Base-by-base conservation (phyloP, 1,140 invertebrate genomes). In the Teleopsis dalmanni region DNA sequence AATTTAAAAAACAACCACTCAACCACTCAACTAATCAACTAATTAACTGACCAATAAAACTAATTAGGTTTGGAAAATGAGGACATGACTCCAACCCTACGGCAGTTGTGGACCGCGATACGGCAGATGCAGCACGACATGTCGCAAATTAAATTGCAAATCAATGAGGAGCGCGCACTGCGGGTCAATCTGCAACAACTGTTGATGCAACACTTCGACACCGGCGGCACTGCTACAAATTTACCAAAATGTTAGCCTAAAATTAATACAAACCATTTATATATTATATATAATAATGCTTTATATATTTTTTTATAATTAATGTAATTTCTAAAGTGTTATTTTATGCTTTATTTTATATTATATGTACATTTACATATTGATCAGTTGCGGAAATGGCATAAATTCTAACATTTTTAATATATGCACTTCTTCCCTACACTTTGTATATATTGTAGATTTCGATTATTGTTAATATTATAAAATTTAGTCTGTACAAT, bases 71-170 rank as follows among this genome's bases (percentile, higher is more conserved):
- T 70, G 31, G 67, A 70, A 52, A 70, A 71, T 55, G 68, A 71
- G 41, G 68, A 70, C 49, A 65, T 66, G 60, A 71, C 68, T 19
- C 68, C 68, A 7, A 71, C 68, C 1, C 25, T 71, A 42, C 55
- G 65, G 14, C 67, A 71, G 51, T 49, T 71, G 6, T 71, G 65
- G 65, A 62, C 65, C 5, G 57, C 63, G 49, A 66, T 71, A 6
- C 46, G 55, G 3, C 67, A 71, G 50, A 62, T 71, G 58, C 68
- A 71, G 47, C 60, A 58, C 53, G 68, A 71, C 42, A 65, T 71
- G 63, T 60, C 63, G 7, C 65, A 71, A 48, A 67, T 70, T 16
- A 71, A 71, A 52, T 51, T 59, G 37, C 62, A 70, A 52, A 63
- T 71, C 33, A 70, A 62, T 26, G 67, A 71, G 54, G 68, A 71